Conservation (phyloP, 2,113 vertebrate genomes). For the Phylloscopus trochilus region DNA sequence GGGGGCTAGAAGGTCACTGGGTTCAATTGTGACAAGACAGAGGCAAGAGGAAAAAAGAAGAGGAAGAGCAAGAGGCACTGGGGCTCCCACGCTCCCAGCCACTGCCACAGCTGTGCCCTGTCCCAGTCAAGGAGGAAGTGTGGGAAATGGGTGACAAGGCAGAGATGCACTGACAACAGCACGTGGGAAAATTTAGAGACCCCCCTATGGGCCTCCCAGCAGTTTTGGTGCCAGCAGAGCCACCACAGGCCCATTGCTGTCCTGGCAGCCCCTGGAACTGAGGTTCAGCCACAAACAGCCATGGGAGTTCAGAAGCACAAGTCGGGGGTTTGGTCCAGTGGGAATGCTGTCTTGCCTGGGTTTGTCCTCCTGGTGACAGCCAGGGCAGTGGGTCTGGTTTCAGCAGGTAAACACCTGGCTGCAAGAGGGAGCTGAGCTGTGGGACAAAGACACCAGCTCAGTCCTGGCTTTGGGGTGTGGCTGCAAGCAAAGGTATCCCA, state of each 20-base stretch:
- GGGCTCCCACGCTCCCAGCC: rapidly evolving
- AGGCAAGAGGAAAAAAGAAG: not conserved
- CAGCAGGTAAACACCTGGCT: not conserved
- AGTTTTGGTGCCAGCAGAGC: not conserved
- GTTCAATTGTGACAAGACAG: not conserved
- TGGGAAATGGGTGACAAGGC: not conserved
- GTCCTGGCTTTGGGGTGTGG: rapidly evolving
- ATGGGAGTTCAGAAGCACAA: rapidly evolving
- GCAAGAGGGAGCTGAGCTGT: not conserved
- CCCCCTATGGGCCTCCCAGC: rapidly evolving
- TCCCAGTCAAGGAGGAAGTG: not conserved
- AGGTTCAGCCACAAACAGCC: not conserved
- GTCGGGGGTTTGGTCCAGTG: not conserved
- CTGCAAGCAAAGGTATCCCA: not conserved
- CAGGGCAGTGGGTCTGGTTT: not conserved
- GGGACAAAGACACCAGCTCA: not conserved
- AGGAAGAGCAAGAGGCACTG: not conserved
- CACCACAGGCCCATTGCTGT: not conserved
- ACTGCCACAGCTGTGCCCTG: not conserved
- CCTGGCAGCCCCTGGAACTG: rapidly evolving
- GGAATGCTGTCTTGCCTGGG: rapidly evolving
- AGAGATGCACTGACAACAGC: not conserved
- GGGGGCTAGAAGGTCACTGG: not conserved
- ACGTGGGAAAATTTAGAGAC: not conserved
- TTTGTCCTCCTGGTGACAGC: not conserved